These are phyloP conservation scores for Microctonus brassicae DNA, from an alignment of 2,888 invertebrate species.

Conservation along the genomic window DNA sequence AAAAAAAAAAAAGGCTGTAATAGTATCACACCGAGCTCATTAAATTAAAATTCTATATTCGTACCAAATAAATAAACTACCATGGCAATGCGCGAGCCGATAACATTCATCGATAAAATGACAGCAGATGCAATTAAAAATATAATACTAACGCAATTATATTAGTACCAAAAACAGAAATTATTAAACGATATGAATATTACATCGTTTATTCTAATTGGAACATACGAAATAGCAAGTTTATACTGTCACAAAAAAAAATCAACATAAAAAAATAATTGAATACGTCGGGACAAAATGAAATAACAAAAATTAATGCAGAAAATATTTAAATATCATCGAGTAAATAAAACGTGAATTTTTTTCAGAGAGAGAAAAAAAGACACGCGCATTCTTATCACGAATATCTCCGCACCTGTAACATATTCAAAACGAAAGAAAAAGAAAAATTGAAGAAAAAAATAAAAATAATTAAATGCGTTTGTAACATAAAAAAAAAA, in stretches of 20 bases:
- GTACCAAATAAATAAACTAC: conserved; percentile 13
- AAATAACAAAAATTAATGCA: too few relatives aligned
- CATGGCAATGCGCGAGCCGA: conserved; percentile 17
- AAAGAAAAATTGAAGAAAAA: background rate
- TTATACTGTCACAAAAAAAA: conserved; percentile 8
- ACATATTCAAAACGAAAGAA: conserved; percentile 33
- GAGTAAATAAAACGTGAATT: background rate
- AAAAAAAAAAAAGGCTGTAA: conserved; percentile 1
- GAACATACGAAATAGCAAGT: background rate
- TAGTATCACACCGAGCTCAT: background rate
- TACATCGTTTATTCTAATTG: background rate
- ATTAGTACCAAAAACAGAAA: background rate
- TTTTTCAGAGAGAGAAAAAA: background rate
- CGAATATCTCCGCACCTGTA: conserved; percentile 44
- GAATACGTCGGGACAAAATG: too few relatives aligned
- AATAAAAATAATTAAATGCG: background rate
- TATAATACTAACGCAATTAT: conserved; percentile 24
- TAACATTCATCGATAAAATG: conserved; percentile 23
- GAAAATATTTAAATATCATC: background rate
- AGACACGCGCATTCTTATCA: conserved; percentile 34
- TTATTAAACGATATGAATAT: background rate
- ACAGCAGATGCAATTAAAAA: conserved; percentile 14
- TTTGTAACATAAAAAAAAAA: conserved; percentile 3
- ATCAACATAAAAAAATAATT: too few relatives aligned
- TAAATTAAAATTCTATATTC: conserved; percentile 2